Evolutionary conservation across 2,888 invertebrate species (phyloP), one percentile per base, ranked within the genome.

Genomic region (Platycnemis pennipes): DNA sequence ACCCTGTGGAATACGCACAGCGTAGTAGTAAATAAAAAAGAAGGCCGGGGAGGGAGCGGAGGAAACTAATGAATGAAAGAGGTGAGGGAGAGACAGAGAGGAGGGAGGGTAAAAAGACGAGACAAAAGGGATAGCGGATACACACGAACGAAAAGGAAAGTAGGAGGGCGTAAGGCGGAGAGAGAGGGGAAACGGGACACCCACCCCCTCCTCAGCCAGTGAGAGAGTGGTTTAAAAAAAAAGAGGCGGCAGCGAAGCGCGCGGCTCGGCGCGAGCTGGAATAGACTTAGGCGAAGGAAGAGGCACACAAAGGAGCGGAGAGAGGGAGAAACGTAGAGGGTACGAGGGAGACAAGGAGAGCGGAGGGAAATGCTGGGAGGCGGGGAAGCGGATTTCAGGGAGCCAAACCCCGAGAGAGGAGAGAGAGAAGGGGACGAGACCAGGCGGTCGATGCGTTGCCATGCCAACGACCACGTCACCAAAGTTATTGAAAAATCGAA

Each of bases 401-500:
- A 26, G 69, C 53, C 37, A 1, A 37, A 26, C 77, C 77, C 77
- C 16, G 77, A 22, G 63, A 22, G 63, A n/a, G 63, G 63, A 22
- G 63, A n/a, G 63, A 63, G 63, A 26, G 26, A 26, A 22, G 53
- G 19, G 53, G 53, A 53, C 5, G 63, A 63, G 63, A n/a, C n/a
- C 49, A 19, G 49, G 31, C 88, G 91, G 91, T 91, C 91, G 91
- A 91, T 91, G 44, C 91, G 91, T 91, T 63, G 8, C 91, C 91
- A 91, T 91, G 69, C 44, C 63, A 63, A 91, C 91, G 63, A 63
- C 91, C 91, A 91, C 91, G 91, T 91, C 91, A 91, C 91, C 91
- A 63, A 91, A 91, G 63, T 91, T 91, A 91, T 91, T 91, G 91
- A 91, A 91, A 91, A 91, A 91, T 91, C 91, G 91, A 91, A 91